These are phyloP conservation scores for Sebastes glaucus DNA, from an alignment of 2,797 vertebrate genomes.

Conservation along the genomic window DNA sequence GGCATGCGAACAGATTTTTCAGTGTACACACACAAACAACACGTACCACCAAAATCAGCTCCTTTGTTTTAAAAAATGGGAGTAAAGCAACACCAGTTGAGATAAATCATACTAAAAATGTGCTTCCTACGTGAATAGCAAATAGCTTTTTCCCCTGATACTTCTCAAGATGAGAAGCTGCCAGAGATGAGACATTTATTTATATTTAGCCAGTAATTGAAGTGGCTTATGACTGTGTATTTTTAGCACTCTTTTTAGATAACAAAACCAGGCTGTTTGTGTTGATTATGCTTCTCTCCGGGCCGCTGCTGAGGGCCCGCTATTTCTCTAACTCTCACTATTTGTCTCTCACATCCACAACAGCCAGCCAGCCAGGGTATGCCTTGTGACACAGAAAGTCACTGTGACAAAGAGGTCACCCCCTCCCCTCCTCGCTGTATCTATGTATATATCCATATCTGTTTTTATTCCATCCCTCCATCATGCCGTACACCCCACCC, in stretches of 20 bases:
- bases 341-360: slow-evolving; percentile 19
- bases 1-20: background rate
- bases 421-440: slow-evolving; percentile 22
- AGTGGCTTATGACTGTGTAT: slow-evolving; percentile 59
- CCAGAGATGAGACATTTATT: slow-evolving; percentile 56
- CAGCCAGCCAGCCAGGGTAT: slow-evolving; percentile 21
- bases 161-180: slow-evolving; percentile 49
- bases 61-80: slow-evolving; percentile 8
- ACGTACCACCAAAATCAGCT: background rate
- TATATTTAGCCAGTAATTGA: slow-evolving; percentile 70
- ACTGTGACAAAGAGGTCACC: slow-evolving; percentile 56
- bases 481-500: background rate
- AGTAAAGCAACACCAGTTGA: slow-evolving; percentile 24
- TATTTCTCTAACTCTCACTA: background rate
- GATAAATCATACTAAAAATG: slow-evolving; percentile 34
- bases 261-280: slow-evolving; percentile 59
- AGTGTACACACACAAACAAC: background rate
- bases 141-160: slow-evolving; percentile 22
- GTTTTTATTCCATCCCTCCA: slow-evolving; percentile 44
- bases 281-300: slow-evolving; percentile 26
- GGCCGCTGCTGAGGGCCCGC: background rate
- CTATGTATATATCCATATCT: slow-evolving; percentile 30
- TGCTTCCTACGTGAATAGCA: slow-evolving; percentile 34
- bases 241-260: slow-evolving; percentile 65
- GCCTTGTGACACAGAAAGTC: slow-evolving; percentile 46